Percentiles rank a stretch among this genome's conserved stretches.
These are phyloP conservation scores for Micromesistius poutassou DNA, from an alignment of 2,797 vertebrate genomes.

Conservation along the genomic window DNA sequence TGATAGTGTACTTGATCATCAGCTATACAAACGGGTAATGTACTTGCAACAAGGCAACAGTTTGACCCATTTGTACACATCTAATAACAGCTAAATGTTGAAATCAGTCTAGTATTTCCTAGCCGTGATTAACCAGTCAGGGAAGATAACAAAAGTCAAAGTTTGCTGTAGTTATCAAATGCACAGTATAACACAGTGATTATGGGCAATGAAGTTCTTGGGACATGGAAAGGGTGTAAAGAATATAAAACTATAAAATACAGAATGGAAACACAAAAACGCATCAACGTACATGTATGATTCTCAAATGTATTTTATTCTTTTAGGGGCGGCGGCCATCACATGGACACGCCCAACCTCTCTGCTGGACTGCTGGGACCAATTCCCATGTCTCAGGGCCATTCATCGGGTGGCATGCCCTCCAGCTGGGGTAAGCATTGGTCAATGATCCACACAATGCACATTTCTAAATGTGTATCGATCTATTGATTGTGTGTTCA, in stretches of 20 bases:
- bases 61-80: no score
- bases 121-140: no score
- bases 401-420: slow-evolving; percentile 47
- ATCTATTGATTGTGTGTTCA: no score
- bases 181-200: neutral
- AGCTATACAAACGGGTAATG: no score
- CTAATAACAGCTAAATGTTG: no score
- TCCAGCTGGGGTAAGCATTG: slow-evolving; percentile 68
- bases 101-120: no score
- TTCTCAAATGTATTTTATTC: no score
- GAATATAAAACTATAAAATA: neutral
- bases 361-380: slow-evolving; percentile 71
- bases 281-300: no score
- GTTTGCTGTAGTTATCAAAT: neutral
- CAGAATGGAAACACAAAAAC: no score
- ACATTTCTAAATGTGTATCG: neutral
- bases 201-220: neutral
- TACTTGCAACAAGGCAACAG: no score
- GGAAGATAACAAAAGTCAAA: no score
- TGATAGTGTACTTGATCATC: no score
- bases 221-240: neutral
- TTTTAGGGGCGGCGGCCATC: slow-evolving; percentile 48
- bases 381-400: slow-evolving; percentile 48
- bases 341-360: slow-evolving; percentile 61
- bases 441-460: neutral